These are phyloP conservation scores for Scomber scombrus DNA, from an alignment of 2,113 vertebrate species.

Conservation along the genomic window DNA sequence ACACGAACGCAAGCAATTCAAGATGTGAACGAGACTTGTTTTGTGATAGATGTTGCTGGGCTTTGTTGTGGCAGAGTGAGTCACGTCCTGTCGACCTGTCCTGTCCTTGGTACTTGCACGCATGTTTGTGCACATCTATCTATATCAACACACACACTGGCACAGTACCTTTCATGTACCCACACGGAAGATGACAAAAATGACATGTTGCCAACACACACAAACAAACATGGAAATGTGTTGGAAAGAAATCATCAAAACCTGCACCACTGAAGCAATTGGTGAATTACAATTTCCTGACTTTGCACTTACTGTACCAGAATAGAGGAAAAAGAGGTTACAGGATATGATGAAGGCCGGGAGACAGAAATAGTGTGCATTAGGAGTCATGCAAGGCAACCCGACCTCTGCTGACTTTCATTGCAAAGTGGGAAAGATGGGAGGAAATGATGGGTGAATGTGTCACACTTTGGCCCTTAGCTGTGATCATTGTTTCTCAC, in stretches of 20 bases:
- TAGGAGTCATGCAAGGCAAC: slow-evolving; percentile 11
- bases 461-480: slow-evolving; percentile 48
- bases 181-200: slow-evolving; percentile 23
- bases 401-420: slow-evolving; percentile 28
- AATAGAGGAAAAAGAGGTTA: slow-evolving; percentile 39
- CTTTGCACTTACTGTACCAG: slow-evolving; percentile 37
- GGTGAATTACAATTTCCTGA: slow-evolving; percentile 56
- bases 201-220: background rate
- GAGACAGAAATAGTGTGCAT: slow-evolving; percentile 53
- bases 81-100: slow-evolving; percentile 56
- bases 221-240: slow-evolving; percentile 15
- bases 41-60: slow-evolving; percentile 15
- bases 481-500: slow-evolving; percentile 56
- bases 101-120: slow-evolving; percentile 40
- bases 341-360: slow-evolving; percentile 59
- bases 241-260: background rate
- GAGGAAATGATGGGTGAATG: slow-evolving; percentile 48
- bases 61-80: slow-evolving; percentile 51
- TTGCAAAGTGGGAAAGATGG: slow-evolving; percentile 40
- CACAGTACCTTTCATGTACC: slow-evolving; percentile 35
- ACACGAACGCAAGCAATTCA: slow-evolving; percentile 52
- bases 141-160: slow-evolving; percentile 43
- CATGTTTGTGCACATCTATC: slow-evolving; percentile 19
- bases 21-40: slow-evolving; percentile 50
- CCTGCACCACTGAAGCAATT: background rate